Conservation (phyloP, 2,113 vertebrate species). For the Noctilio leporinus region DNA sequence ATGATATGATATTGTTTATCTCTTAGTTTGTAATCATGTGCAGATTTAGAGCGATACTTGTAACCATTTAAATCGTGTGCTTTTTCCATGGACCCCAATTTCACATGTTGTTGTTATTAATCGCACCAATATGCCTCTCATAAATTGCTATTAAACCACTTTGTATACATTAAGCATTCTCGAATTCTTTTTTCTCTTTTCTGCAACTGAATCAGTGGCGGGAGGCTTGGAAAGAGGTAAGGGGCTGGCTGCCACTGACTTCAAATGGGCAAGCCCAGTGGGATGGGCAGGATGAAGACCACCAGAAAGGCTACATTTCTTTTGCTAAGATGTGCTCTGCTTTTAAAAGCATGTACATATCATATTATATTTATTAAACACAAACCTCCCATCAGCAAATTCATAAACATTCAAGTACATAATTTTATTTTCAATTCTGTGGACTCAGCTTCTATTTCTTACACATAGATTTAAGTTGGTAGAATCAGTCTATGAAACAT, state of each 20-base stretch:
- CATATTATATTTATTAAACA: background rate
- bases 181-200: conserved; percentile 3
- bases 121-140: background rate
- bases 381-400: background rate
- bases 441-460: background rate
- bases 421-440: background rate
- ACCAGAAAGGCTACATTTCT: background rate
- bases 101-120: background rate
- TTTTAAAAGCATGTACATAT: background rate
- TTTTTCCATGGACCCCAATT: background rate
- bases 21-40: background rate
- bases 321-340: background rate
- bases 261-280: background rate
- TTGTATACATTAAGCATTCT: background rate
- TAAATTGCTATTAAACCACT: background rate
- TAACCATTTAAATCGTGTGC: background rate
- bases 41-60: background rate
- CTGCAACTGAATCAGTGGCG: background rate
- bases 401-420: background rate
- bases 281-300: background rate
- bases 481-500: background rate
- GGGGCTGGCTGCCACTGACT: background rate
- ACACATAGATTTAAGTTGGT: background rate
- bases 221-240: background rate
- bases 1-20: background rate